phyloP scores from a whole-genome alignment of 1,140 invertebrate species.

The Oncopeltus fasciatus region DNA sequence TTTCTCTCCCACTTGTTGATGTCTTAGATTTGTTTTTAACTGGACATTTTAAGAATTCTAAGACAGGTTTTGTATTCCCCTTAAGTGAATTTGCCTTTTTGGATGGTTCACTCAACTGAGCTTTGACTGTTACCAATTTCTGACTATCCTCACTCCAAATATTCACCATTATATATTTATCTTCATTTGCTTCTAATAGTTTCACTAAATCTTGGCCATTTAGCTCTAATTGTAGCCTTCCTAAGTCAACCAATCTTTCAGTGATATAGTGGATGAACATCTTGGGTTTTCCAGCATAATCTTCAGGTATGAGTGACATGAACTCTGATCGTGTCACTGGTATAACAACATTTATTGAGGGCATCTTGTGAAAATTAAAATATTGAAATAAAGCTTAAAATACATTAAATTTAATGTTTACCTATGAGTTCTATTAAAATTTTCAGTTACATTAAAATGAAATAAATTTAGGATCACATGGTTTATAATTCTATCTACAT shows the following conservation, averaged over 20 bases:
- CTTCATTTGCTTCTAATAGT: background rate
- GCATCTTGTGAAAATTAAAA: background rate
- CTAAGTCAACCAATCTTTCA: background rate
- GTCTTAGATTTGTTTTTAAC: background rate
- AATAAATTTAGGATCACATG: too few species aligned
- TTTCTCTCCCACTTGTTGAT: background rate
- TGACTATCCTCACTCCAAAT: background rate
- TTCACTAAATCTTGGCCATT: background rate
- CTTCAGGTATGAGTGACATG: background rate
- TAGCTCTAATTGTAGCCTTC: background rate
- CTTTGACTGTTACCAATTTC: background rate
- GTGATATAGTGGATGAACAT: background rate
- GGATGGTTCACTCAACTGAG: background rate
- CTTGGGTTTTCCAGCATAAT: background rate
- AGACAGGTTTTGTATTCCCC: background rate
- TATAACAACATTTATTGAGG: constrained; percentile 2
- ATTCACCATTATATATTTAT: background rate
- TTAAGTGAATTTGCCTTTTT: background rate
- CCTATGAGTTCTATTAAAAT: too few species aligned
- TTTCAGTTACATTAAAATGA: too few species aligned
- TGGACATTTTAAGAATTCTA: constrained; percentile 1
- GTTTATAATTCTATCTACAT: too few species aligned
- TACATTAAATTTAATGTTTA: too few species aligned
- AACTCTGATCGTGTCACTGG: background rate
- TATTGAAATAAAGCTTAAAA: too few species aligned